These are phyloP conservation scores for Nomada fabriciana DNA, from an alignment of 2,888 invertebrate species.

Conservation along the genomic window DNA sequence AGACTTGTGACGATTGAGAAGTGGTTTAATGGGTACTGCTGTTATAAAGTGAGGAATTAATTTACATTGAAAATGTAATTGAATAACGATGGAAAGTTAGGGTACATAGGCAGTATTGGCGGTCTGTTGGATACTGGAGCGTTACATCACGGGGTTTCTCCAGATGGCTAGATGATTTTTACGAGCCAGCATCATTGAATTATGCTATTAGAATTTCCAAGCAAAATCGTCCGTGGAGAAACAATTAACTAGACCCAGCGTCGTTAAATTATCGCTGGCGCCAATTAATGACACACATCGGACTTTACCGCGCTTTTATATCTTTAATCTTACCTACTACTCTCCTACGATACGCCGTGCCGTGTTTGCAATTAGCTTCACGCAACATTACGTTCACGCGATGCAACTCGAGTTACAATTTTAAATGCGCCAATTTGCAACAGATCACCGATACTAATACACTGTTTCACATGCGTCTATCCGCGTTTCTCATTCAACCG, in stretches of 20 bases:
- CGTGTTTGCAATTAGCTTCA: slow-evolving; percentile 19
- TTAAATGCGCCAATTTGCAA: slow-evolving; percentile 5
- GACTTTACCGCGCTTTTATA: slow-evolving; percentile 8
- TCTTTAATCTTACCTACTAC: background rate
- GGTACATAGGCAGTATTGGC: background rate
- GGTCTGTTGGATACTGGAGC: background rate
- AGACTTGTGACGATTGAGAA: too few relatives aligned
- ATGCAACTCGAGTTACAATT: slow-evolving; percentile 15
- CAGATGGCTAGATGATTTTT: background rate
- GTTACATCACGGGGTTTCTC: background rate
- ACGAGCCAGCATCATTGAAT: background rate
- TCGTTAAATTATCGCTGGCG: background rate
- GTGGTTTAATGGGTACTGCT: too few relatives aligned
- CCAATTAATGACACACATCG: slow-evolving; percentile 9
- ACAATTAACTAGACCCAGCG: background rate
- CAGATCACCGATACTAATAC: background rate
- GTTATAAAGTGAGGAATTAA: background rate
- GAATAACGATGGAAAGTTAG: background rate
- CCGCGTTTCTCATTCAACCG: background rate
- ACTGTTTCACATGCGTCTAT: background rate
- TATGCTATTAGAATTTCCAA: background rate
- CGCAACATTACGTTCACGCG: slow-evolving; percentile 25
- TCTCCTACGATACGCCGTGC: background rate
- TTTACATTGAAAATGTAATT: background rate
- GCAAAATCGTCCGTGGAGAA: background rate